Evolutionary conservation across 1,140 invertebrate genomes (phyloP).

Genomic region (Dermatophagoides farinae): DNA sequence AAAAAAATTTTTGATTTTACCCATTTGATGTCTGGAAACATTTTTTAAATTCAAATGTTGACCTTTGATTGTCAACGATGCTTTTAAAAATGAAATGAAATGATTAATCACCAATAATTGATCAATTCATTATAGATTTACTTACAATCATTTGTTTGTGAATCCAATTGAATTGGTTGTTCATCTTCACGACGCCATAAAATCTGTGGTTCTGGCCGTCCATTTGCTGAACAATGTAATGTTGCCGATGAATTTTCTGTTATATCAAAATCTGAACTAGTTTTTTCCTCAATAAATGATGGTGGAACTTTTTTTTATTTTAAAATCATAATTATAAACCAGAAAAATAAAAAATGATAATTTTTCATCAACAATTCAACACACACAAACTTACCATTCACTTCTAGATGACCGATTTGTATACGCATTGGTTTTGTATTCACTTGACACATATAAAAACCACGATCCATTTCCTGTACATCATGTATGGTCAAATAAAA

Average conservation of each 20-base stretch:
- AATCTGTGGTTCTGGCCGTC: conserved; percentile 28
- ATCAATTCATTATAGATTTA: no score
- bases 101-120: background rate
- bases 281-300: conserved; percentile 17
- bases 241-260: conserved; percentile 20
- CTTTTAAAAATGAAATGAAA: no score
- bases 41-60: conserved; percentile 56
- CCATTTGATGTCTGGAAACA: conserved; percentile 69
- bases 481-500: conserved; percentile 9
- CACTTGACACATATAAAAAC: conserved; percentile 57
- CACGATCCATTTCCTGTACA: conserved; percentile 32
- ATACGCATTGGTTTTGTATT: conserved; percentile 40
- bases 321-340: background rate
- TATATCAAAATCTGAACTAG: conserved; percentile 19
- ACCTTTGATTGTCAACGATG: conserved; percentile 51
- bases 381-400: conserved; percentile 8
- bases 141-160: background rate
- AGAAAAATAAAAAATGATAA: background rate
- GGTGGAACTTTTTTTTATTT: conserved; percentile 17
- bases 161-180: conserved; percentile 18
- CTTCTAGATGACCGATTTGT: conserved; percentile 7
- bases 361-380: background rate
- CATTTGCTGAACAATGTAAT: conserved; percentile 27
- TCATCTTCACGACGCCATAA: conserved; percentile 27
- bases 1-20: conserved; percentile 22